phyloP scores from a whole-genome alignment of 2,113 vertebrate species.

The human (Homo sapiens) region GRCh38 chr9:22099001-22099500 shows the following conservation, averaged over 20 bases:
- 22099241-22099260: background rate
- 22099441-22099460: background rate
- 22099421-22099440: background rate
- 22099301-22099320: background rate
- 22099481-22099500: background rate
- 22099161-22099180: conserved; percentile 53
- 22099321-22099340: background rate
- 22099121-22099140: conserved; percentile 36
- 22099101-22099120: conserved; percentile 53
- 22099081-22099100: conserved; percentile 68
- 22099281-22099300: background rate
- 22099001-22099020: conserved; percentile 2
- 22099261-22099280: background rate
- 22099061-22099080: conserved; percentile 45
- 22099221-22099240: background rate
- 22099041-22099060: conserved; percentile 14
- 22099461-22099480: background rate
- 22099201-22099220: conserved; percentile 39
- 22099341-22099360: conserved; percentile 18
- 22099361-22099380: background rate
- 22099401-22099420: background rate
- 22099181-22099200: conserved; percentile 32
- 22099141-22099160: conserved; percentile 31
- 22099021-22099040: conserved; percentile 13
- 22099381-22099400: background rate